Conservation (phyloP, 2,113 vertebrate species). For the Aegotheles bennettii region DNA sequence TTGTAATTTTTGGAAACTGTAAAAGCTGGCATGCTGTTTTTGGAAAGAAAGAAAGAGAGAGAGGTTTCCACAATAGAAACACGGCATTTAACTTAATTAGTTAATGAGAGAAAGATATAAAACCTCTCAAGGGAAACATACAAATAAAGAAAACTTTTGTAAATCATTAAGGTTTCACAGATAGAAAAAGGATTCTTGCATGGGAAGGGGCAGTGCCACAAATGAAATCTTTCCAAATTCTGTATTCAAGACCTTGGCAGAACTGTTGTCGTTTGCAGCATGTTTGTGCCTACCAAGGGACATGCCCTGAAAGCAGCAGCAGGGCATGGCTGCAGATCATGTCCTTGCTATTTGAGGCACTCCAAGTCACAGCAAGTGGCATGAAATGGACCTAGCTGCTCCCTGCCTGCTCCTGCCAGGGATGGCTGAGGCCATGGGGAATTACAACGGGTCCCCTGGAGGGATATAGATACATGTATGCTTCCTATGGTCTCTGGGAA, state of each 20-base stretch:
- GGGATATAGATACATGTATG: neutral
- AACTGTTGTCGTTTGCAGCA: neutral
- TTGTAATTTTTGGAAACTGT: constrained; percentile 23
- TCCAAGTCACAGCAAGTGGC: neutral
- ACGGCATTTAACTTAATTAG: constrained; percentile 44
- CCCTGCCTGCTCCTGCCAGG: neutral
- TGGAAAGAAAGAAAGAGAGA: neutral
- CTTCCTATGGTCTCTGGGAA: neutral
- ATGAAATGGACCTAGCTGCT: neutral
- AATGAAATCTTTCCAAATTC: neutral
- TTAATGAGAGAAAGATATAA: constrained; percentile 46
- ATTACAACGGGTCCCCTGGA: accelerated
- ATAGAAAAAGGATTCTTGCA: neutral
- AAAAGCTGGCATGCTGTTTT: constrained; percentile 22
- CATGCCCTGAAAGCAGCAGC: neutral
- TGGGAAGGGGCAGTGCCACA: neutral
- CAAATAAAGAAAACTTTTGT: neutral
- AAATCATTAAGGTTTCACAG: neutral
- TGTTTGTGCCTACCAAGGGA: neutral
- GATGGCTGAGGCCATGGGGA: neutral
- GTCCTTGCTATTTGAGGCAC: neutral
- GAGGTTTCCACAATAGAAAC: neutral
- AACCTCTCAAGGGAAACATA: neutral
- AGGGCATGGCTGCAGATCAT: neutral
- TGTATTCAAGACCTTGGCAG: neutral